A percentile compares a stretch with the other conserved stretches of the same genome.
Evolutionary conservation across 1,140 invertebrate species (phyloP).

Genomic region (Lepidotrigona ventralis): DNA sequence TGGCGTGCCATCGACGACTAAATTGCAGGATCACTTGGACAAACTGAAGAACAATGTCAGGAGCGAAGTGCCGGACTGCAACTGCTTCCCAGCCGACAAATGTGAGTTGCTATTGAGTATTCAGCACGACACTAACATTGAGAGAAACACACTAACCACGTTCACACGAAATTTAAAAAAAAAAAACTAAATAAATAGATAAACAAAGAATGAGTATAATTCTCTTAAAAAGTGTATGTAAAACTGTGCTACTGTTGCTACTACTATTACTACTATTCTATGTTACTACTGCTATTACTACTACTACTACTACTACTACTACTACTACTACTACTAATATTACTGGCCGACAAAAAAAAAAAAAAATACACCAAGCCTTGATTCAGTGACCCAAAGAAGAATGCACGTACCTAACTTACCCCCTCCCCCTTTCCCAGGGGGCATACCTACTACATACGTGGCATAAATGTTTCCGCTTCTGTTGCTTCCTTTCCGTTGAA

Average conservation of each 20-base stretch:
- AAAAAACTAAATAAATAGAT: background rate
- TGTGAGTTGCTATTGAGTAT: constrained; percentile 77
- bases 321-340: constrained; percentile 44
- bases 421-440: constrained; percentile 41
- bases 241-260: background rate
- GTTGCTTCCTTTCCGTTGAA: constrained; percentile 62
- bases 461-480: constrained; percentile 64
- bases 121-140: constrained; percentile 73
- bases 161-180: constrained; percentile 36
- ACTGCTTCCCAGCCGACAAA: constrained; percentile 91
- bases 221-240: constrained; percentile 6
- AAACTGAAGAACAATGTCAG: constrained; percentile 86
- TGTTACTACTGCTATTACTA: constrained; percentile 26
- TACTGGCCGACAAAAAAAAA: constrained; percentile 41
- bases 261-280: background rate
- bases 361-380: constrained; percentile 42
- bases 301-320: constrained; percentile 15
- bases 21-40: constrained; percentile 83
- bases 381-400: constrained; percentile 52
- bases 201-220: constrained; percentile 9
- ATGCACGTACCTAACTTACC: constrained; percentile 50
- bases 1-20: constrained; percentile 71
- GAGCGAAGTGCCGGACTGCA: constrained; percentile 90
- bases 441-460: constrained; percentile 49
- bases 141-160: constrained; percentile 72